Base-by-base conservation (phyloP, 2,113 vertebrate species). In the Eonycteris spelaea region DNA sequence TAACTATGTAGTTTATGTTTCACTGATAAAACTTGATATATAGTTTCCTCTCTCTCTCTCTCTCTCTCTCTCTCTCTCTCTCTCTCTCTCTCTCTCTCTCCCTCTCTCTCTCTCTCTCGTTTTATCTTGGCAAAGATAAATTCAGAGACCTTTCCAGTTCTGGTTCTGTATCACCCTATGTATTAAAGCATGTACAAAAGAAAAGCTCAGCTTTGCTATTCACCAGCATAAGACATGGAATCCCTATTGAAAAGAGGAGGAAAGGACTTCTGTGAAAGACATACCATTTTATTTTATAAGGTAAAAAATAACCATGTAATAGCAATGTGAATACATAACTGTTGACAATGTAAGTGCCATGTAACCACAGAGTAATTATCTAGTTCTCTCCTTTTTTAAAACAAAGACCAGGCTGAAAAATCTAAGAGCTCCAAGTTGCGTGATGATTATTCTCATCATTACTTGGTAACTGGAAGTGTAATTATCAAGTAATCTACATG, bases 401-500 rank as follows among this genome's bases (percentile, higher is more conserved):
- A 98, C 98, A 98, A 98, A 98, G 98, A 97, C 97, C 97, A 97
- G 97, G 98, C 98, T 73, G 98, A 97, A 97, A 51, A 67, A 98
- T 98, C 97, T 98, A 97, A 98, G 98, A 98, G 97, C 97, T 98
- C 95, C 97, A 98, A 99, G 98, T 98, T 98, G 98, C 98, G 97
- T 97, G 98, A 97, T 98, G 98, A 98, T 98, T 98, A 98, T 98
- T 98, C 98, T 57, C 98, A 98, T 98, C 98, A 98, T 99, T 98
- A 98, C 98, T 98, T 98, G 2, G 97, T 98, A 98, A 98, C 98
- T 98, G 97, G 98, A 98, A 98, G 98, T 98, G 98, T 99, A 99
- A 99, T 99, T 99, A 98, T 98, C 98, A 99, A 98, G 98, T 98
- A 98, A 99, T 99, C 98, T 99, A 98, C 98, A 99, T 99, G 98